phyloP scores from a whole-genome alignment of 2,113 vertebrate species.

The Amblyornis subalaris region DNA sequence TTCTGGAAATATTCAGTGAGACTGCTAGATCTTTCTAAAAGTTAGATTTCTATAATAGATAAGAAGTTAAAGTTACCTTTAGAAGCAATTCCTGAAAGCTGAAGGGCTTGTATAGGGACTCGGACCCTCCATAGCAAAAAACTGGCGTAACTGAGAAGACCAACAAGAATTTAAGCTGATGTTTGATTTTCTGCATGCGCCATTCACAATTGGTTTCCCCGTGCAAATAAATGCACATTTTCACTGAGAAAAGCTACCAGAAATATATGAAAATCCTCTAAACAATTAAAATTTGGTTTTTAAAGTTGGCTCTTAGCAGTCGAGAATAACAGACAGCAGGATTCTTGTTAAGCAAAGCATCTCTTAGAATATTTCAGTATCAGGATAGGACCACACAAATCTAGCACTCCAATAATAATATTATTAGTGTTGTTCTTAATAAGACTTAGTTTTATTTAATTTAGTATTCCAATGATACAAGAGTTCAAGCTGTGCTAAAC shows the following conservation, averaged over 20 bases:
- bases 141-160: neutral
- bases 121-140: rapidly evolving
- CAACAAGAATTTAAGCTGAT: neutral
- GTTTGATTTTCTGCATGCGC: neutral
- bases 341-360: neutral
- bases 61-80: neutral
- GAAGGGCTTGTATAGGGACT: neutral
- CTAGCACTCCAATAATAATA: neutral
- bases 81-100: neutral
- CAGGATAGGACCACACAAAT: neutral
- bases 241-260: neutral
- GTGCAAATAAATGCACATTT: neutral
- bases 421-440: neutral
- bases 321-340: neutral
- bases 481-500: neutral
- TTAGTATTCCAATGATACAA: neutral
- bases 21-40: neutral
- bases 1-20: neutral
- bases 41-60: neutral
- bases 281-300: neutral
- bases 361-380: neutral
- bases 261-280: neutral
- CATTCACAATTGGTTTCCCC: neutral
- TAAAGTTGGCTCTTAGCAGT: neutral
- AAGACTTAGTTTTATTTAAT: neutral